A percentile compares a stretch with the other conserved stretches of the same genome.
Conservation (phyloP, 2,797 vertebrate genomes). For the Tolypeutes matacus region DNA sequence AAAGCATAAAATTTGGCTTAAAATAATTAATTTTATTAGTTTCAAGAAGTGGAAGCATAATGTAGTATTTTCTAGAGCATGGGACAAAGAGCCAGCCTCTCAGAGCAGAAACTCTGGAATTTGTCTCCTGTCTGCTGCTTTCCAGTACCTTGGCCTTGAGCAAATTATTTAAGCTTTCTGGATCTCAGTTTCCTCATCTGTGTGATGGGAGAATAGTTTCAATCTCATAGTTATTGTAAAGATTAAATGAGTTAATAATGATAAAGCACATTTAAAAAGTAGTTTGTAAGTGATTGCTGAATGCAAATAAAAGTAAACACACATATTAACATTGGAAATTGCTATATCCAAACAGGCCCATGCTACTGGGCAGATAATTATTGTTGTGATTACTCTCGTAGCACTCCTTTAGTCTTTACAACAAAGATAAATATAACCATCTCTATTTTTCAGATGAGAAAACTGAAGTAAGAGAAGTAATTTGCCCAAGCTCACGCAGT, state of each 20-base stretch:
- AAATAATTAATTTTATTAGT: conserved; percentile 48
- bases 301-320: conserved; percentile 24
- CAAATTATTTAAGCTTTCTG: neutral
- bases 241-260: conserved; percentile 50
- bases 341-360: neutral
- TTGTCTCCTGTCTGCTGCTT: neutral
- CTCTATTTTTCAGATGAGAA: conserved; percentile 16
- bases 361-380: neutral
- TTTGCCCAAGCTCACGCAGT: neutral
- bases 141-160: neutral
- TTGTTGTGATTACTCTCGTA: neutral
- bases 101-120: neutral
- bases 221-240: neutral
- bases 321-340: neutral
- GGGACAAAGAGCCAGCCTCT: neutral
- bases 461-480: neutral
- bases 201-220: neutral
- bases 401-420: conserved; percentile 15
- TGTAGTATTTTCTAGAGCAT: neutral
- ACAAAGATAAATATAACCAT: neutral
- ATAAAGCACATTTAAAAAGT: neutral
- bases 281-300: neutral
- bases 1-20: conserved; percentile 10
- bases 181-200: conserved; percentile 18
- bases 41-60: neutral